A percentile compares a stretch with the other conserved stretches of the same genome.
Conservation (phyloP, 2,888 invertebrate species). For the Notocelia uddmanniana region DNA sequence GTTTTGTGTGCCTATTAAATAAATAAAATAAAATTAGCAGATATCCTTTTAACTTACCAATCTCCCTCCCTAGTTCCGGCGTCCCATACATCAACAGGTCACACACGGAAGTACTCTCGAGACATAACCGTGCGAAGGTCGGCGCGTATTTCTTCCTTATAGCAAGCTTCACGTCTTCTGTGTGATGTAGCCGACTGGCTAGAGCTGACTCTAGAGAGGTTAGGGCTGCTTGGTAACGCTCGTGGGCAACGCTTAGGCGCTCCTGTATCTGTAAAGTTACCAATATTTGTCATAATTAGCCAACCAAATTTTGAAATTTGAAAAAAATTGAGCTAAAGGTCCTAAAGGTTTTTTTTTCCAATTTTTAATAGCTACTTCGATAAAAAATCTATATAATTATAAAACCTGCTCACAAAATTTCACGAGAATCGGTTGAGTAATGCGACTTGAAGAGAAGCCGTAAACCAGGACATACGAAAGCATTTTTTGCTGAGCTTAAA, state of each 20-base stretch:
- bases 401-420: too few relatives aligned
- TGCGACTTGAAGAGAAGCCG: too few relatives aligned
- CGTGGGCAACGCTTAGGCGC: constrained; percentile 91
- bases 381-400: too few relatives aligned
- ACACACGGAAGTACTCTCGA: constrained; percentile 93
- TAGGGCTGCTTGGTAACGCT: constrained; percentile 90
- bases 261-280: constrained; percentile 88
- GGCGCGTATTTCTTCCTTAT: constrained; percentile 93
- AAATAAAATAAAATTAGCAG: too few relatives aligned
- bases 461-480: too few relatives aligned
- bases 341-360: too few relatives aligned
- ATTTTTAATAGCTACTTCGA: too few relatives aligned
- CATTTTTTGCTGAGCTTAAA: too few relatives aligned
- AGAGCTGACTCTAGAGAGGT: constrained; percentile 89
- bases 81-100: constrained; percentile 91
- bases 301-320: too few relatives aligned
- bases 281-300: background rate
- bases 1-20: too few relatives aligned
- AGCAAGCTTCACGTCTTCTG: constrained; percentile 91
- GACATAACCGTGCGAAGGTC: constrained; percentile 91
- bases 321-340: too few relatives aligned
- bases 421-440: too few relatives aligned
- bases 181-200: constrained; percentile 90
- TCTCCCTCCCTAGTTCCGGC: constrained; percentile 88
- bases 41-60: constrained; percentile 74